Evolutionary conservation across 2,888 invertebrate species (phyloP), one percentile per base, ranked within the genome.

Genomic region (Ametastegia equiseti): DNA sequence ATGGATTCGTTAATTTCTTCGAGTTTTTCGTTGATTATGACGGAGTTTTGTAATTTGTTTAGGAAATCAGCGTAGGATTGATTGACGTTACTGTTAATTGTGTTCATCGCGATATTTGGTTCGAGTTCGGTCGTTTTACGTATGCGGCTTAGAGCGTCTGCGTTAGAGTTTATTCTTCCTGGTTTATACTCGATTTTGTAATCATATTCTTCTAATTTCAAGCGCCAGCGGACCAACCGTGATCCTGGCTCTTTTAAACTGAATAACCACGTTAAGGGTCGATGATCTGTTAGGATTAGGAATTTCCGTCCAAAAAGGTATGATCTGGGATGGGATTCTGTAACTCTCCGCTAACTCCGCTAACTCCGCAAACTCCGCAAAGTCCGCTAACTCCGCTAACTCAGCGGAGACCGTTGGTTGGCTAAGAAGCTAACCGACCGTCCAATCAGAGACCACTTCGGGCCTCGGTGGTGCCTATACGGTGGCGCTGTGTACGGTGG

Each of bases 261-360:
- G 54, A 88, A 86, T 5, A 92, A 81, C 89, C 89, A 91, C 1
- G 83, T 85, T 39, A 91, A 82, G 0, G 90, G 90, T 83, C 83
- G 81, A 81, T 92, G 91, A 81, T 92, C 90, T 0, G 87, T 91
- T 3, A 88, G 33, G 7, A 92, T 86, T n/a, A 45, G 85, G 77
- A 91, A 92, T 82, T 88, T 84, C 39, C 86, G 84, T n/a, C 91
- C 91, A 81, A 86, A 90, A 2, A 92, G 75, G 80, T 91, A 92
- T 5, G 90, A 89, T 45, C 90, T 36, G n/a, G n/a, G n/a, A n/a
- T n/a, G n/a, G n/a, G n/a, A n/a, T n/a, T n/a, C n/a, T n/a, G n/a
- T n/a, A n/a, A n/a, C n/a, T n/a, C n/a, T n/a, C n/a, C n/a, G n/a
- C n/a, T n/a, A n/a, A n/a, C n/a, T n/a, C n/a, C n/a, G n/a, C n/a